Conservation (phyloP, 1,140 invertebrate genomes). For the Tachypleus tridentatus region DNA sequence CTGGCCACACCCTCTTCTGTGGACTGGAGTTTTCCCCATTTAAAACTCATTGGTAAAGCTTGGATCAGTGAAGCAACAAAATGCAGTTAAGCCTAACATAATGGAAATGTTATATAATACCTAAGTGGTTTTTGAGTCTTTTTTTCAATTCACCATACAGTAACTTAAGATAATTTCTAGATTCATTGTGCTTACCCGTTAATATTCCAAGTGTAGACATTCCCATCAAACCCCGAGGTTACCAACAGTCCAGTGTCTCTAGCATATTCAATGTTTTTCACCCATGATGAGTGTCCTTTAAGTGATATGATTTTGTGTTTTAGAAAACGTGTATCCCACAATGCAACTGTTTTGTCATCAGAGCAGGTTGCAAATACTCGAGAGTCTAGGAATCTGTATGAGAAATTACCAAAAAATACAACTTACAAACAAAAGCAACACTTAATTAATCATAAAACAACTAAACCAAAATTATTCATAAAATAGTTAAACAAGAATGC, state of each 20-base stretch:
- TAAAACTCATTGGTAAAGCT: background rate
- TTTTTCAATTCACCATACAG: background rate
- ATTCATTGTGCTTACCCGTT: constrained; percentile 51
- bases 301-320: constrained; percentile 57
- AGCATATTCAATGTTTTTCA: constrained; percentile 91
- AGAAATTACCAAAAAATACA: constrained; percentile 16
- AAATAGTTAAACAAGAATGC: background rate
- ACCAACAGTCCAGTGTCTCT: constrained; percentile 69
- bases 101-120: background rate
- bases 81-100: background rate
- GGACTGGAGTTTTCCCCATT: no score
- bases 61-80: background rate
- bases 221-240: constrained; percentile 84
- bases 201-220: constrained; percentile 89
- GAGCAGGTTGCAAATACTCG: constrained; percentile 84
- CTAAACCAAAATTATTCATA: background rate
- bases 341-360: constrained; percentile 78
- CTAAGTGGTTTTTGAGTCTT: background rate
- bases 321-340: constrained; percentile 82
- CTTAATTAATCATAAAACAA: constrained; percentile 2
- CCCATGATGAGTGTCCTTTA: constrained; percentile 85
- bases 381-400: constrained; percentile 66
- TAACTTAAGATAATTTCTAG: background rate
- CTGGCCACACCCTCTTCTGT: no score
- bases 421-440: constrained; percentile 15